phyloP scores from a whole-genome alignment of 1,140 invertebrate species.

The Pseudomyrmex sp. region DNA sequence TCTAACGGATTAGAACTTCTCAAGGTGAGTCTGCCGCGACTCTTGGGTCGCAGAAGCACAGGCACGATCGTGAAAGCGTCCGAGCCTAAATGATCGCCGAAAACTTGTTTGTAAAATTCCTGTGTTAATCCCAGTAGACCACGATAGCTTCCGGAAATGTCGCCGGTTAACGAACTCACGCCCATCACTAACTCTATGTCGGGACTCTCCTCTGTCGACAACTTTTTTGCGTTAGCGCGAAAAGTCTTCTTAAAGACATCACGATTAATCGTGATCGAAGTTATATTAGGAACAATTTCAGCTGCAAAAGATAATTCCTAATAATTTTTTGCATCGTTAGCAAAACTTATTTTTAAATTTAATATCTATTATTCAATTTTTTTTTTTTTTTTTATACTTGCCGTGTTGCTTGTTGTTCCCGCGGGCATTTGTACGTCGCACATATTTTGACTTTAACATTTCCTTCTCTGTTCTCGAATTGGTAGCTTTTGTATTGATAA shows the following conservation, averaged over 20 bases:
- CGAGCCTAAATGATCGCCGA: constrained; percentile 81
- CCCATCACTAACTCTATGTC: constrained; percentile 93
- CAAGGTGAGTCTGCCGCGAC: constrained; percentile 89
- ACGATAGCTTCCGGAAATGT: constrained; percentile 89
- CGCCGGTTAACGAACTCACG: constrained; percentile 89
- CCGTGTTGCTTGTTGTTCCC: background rate
- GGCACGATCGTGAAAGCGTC: constrained; percentile 89
- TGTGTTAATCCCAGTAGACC: constrained; percentile 88
- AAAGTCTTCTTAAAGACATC: constrained; percentile 10
- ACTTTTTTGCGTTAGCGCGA: background rate
- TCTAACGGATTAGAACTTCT: constrained; percentile 89
- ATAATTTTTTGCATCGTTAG: background rate
- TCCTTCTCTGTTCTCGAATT: background rate
- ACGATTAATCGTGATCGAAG: constrained; percentile 25
- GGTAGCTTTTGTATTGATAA: constrained; percentile 86
- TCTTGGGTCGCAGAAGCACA: constrained; percentile 90
- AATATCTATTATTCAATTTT: background rate
- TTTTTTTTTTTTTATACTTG: background rate
- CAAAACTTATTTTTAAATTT: background rate
- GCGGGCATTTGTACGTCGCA: background rate
- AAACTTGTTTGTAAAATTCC: constrained; percentile 87
- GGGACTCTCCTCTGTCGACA: constrained; percentile 81
- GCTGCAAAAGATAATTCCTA: constrained; percentile 29
- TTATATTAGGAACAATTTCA: constrained; percentile 10
- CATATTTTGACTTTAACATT: background rate